Base-by-base conservation (phyloP, 92 coral and sea anemone genomes). In the Umimayanthus chanpuru region DNA sequence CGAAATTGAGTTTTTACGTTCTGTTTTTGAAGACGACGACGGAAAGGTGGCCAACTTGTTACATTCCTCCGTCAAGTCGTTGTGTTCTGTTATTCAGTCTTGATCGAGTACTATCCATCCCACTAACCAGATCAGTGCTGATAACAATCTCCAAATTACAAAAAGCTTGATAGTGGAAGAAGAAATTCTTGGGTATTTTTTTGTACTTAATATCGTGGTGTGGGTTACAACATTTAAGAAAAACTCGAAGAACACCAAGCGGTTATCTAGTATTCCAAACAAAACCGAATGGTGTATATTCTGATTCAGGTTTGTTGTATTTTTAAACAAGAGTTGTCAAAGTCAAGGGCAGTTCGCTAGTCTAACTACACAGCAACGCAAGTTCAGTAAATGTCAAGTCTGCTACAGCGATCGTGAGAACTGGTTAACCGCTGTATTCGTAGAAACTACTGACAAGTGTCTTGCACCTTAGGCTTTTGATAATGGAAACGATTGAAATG, bases 241-340 rank as follows among this genome's bases (percentile, higher is more conserved):
- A 85, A 90, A 36, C 9, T 44, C 79, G 80, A 71, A 87, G 65
- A 38, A 89, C 86, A 50, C 56, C 7, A 53, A 53, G 58, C 18
- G 58, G 58, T 11, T 53, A 53, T 53, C 58, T 53, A 0, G 58
- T 53, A 1, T 12, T 53, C 20, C 58, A 78, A 83, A 90, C 64
- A 90, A 87, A 77, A 47, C 50, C 10, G 50, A 81, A 74, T 70
- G 85, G 79, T 43, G n/a, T 79, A 83, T 61, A 47, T 70, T 85
- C n/a, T n/a, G n/a, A 81, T 90, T 88, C 32, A 89, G 21, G 26
- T 61, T 20, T 61, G 65, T 61, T 5, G 21, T 61, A 61, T 61
- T 56, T 56, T 21, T 61, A 4, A 61, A 61, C 68, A 7, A 18
- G n/a, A 61, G 20, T 61, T 61, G 26, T 61, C 68, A 61, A 21